Base-by-base conservation (phyloP, 35 echinoderm and acorn worm species). In the Anneissia japonica region DNA sequence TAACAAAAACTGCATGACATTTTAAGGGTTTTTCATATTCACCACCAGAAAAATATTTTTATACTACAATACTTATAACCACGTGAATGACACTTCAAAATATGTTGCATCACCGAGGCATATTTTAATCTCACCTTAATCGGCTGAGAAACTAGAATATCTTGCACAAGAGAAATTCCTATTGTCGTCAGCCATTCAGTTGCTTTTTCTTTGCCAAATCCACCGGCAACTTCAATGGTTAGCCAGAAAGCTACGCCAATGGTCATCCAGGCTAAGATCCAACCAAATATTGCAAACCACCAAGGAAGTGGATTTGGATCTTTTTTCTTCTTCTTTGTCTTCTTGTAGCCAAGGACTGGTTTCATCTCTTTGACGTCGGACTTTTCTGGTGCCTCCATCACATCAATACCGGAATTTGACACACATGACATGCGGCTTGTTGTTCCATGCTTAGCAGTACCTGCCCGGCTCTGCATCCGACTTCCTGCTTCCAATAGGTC, bases 61-160 rank as follows among this genome's bases (percentile, higher is more conserved):
- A 72, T n/a, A 16, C 13, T 72, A 13, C 13, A 72, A 72, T 72
- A 16, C 55, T 72, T 13, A 72, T 72, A 72, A 72, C 13, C 13
- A 72, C 13, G n/a, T 72, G 76, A 10, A 78, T 13, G n/a, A n/a
- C n/a, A n/a, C n/a, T n/a, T n/a, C n/a, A n/a, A n/a, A n/a, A n/a
- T n/a, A n/a, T n/a, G n/a, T n/a, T n/a, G n/a, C n/a, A 64, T 64
- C 12, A 28, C 51, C 13, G 13, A 28, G 51, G 51, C 51, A 3
- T 14, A 13, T 55, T 80, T 38, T 79, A 51, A 34, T 64, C 9
- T 64, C 73, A 93, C 91, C 91, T 97, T 97, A 38, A 97, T 93
- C 3, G 94, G 94, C 41, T 97, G 94, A 29, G 94, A 93, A 35
- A 97, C 83, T 32, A 97, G 77, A 32, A 97, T 93, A 82, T 97